A percentile compares a stretch with the other conserved stretches of the same genome.
Evolutionary conservation across 2,113 vertebrate genomes (phyloP).

Genomic region (Physeter macrocephalus): DNA sequence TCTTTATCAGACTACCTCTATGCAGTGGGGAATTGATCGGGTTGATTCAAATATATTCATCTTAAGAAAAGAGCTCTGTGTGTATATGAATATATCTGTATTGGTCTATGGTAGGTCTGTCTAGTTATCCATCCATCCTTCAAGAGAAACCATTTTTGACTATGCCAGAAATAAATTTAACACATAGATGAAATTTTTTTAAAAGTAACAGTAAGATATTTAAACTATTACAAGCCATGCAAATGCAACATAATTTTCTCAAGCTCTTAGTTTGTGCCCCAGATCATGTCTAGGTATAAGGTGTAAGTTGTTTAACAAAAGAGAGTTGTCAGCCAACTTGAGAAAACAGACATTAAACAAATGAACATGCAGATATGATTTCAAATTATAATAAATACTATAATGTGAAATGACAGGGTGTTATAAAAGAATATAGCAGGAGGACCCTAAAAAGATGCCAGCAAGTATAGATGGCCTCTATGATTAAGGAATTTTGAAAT

Average conservation of each 20-base stretch:
- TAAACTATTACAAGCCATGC: background rate
- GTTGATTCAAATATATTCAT: background rate
- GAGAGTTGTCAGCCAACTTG: background rate
- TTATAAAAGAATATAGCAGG: background rate
- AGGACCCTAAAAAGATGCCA: background rate
- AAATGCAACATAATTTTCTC: background rate
- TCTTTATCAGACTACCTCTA: background rate
- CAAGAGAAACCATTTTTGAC: background rate
- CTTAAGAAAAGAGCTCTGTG: background rate
- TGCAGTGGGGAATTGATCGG: background rate
- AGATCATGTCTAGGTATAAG: background rate
- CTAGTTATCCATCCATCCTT: background rate
- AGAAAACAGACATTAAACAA: background rate
- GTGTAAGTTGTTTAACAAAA: background rate
- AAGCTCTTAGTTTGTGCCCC: background rate
- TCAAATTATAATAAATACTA: background rate
- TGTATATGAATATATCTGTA: background rate
- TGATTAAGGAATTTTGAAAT: slow-evolving; percentile 58
- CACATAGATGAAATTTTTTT: background rate
- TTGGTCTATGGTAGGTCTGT: background rate
- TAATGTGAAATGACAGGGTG: background rate
- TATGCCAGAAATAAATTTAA: background rate
- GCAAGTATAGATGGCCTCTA: slow-evolving; percentile 40
- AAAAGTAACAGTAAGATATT: background rate
- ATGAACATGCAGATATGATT: background rate